Conservation (phyloP, 2,888 invertebrate species). For the Hirudinaria manillensis region DNA sequence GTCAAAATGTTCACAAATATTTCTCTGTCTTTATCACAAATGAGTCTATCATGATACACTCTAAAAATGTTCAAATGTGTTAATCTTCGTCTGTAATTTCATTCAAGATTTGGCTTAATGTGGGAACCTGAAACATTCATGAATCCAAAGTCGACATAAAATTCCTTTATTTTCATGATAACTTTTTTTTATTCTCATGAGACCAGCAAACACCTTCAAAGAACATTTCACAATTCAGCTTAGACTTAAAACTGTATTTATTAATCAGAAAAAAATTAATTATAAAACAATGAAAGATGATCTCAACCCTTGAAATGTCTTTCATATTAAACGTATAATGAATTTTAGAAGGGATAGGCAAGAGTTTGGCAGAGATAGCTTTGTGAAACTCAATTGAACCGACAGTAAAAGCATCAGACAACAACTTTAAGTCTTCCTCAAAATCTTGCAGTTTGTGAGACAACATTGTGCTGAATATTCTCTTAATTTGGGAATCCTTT, state of each 20-base stretch:
- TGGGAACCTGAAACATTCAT: conserved; percentile 66
- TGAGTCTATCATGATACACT: conserved; percentile 76
- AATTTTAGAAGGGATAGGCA: conserved; percentile 55
- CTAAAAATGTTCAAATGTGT: conserved; percentile 49
- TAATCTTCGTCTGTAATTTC: neutral
- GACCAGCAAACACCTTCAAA: conserved; percentile 63
- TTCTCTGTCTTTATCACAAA: conserved; percentile 71
- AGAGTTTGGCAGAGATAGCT: conserved; percentile 49
- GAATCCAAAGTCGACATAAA: conserved; percentile 75
- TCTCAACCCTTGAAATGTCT: conserved; percentile 64
- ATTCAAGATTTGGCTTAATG: neutral
- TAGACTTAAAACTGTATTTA: too few species aligned
- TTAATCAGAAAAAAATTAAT: too few species aligned
- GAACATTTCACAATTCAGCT: neutral
- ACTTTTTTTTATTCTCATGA: conserved; percentile 71
- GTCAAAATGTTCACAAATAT: conserved; percentile 70
- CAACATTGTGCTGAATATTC: conserved; percentile 73
- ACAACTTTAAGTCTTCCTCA: conserved; percentile 69
- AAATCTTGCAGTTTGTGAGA: conserved; percentile 71
- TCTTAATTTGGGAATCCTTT: conserved; percentile 60
- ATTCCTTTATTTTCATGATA: conserved; percentile 68
- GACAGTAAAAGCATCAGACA: conserved; percentile 55
- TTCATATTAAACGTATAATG: conserved; percentile 55
- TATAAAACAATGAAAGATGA: neutral
- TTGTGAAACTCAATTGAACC: conserved; percentile 55